phyloP scores from a whole-genome alignment of 2,888 invertebrate genomes.

The Papilio protenor region DNA sequence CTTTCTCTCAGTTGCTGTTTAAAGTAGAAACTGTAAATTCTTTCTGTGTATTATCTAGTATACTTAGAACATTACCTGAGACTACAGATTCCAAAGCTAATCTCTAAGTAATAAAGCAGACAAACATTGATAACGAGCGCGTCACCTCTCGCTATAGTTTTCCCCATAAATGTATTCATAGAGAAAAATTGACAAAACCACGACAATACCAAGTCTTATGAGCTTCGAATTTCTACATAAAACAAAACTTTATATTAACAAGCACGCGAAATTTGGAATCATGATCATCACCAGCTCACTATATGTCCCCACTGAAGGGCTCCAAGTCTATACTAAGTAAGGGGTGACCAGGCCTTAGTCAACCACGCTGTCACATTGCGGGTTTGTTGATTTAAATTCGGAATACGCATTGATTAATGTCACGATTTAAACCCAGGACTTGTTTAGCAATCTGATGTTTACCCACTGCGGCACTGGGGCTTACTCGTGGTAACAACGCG shows the following conservation, averaged over 20 bases:
- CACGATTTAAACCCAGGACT: neutral
- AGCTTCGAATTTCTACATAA: too few relatives aligned
- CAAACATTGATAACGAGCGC: slow-evolving; percentile 47
- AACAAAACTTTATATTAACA: neutral
- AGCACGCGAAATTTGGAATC: neutral
- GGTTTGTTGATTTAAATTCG: neutral
- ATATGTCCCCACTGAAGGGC: too few relatives aligned
- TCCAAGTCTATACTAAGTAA: too few relatives aligned
- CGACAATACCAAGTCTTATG: neutral
- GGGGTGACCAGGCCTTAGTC: too few relatives aligned
- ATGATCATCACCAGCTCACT: too few relatives aligned
- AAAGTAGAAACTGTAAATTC: neutral
- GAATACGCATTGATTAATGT: too few relatives aligned
- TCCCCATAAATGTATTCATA: neutral
- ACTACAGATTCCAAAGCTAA: slow-evolving; percentile 35
- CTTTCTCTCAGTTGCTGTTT: neutral
- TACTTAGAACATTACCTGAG: slow-evolving; percentile 1
- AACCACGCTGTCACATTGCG: too few relatives aligned
- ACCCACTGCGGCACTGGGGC: neutral
- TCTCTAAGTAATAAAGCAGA: slow-evolving; percentile 26
- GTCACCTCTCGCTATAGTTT: neutral
- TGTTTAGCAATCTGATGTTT: neutral
- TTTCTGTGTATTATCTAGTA: neutral
- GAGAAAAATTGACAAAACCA: neutral
- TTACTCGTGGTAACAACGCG: neutral